Percentiles rank a stretch among this genome's conserved stretches.
Evolutionary conservation across 2,113 vertebrate genomes (phyloP).

Genomic region (Platichthys flesus): DNA sequence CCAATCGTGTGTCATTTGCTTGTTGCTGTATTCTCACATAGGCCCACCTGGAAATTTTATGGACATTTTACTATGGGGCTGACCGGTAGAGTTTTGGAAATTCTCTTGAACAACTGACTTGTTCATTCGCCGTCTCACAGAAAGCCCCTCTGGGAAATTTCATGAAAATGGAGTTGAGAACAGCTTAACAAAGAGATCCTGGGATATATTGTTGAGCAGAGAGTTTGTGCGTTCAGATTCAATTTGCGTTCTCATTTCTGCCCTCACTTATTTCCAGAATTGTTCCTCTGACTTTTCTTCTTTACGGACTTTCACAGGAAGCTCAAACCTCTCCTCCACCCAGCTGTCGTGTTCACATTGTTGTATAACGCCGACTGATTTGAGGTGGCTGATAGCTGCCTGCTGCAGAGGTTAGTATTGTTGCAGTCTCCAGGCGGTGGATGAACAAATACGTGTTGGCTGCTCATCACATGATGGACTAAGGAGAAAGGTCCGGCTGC

Average conservation of each 20-base stretch:
- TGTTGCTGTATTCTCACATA: too few species aligned
- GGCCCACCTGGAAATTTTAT: too few species aligned
- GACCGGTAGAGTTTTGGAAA: neutral
- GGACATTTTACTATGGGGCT: too few species aligned
- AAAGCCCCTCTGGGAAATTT: too few species aligned
- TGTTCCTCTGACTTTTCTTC: conserved; percentile 3
- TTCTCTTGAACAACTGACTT: neutral
- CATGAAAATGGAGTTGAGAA: too few species aligned
- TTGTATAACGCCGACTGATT: conserved; percentile 47
- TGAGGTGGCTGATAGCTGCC: conserved; percentile 53
- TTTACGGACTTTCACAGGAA: conserved; percentile 19
- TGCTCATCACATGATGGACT: conserved; percentile 39
- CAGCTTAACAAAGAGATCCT: neutral
- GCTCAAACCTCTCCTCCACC: conserved; percentile 18
- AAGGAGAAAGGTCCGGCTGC: conserved; percentile 48
- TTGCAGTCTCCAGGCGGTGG: conserved; percentile 46
- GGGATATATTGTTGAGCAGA: neutral
- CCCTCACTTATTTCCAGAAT: conserved; percentile 14
- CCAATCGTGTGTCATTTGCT: too few species aligned
- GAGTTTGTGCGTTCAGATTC: conserved; percentile 2
- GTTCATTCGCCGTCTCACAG: too few species aligned
- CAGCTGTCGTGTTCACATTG: conserved; percentile 15
- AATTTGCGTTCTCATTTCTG: conserved; percentile 10
- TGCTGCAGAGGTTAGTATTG: conserved; percentile 42
- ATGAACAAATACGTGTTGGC: conserved; percentile 41